These are phyloP conservation scores for Torymus auratus DNA, from an alignment of 2,888 invertebrate species.

Conservation along the genomic window DNA sequence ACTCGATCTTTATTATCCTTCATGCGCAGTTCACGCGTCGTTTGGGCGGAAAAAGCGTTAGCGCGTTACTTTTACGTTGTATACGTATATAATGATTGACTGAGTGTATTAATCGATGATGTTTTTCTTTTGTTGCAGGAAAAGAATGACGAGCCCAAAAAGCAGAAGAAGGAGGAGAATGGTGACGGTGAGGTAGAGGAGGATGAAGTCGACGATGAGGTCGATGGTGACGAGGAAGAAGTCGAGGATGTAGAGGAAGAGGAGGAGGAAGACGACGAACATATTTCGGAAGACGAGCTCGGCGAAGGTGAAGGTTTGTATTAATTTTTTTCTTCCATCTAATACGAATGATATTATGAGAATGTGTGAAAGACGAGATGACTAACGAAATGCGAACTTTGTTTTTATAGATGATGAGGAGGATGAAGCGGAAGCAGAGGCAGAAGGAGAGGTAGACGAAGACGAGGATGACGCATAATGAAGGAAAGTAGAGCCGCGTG, in stretches of 20 bases:
- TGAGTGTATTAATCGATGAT: background rate
- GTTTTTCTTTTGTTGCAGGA: conserved; percentile 77
- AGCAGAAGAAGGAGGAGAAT: conserved; percentile 88
- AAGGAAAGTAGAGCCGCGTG: conserved; percentile 69
- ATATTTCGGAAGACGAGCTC: conserved; percentile 79
- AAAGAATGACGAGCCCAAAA: conserved; percentile 86
- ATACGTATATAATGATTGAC: background rate
- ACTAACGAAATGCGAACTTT: background rate
- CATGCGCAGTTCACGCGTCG: background rate
- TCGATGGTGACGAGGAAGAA: conserved; percentile 82
- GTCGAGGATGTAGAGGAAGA: conserved; percentile 83
- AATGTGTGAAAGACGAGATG: background rate
- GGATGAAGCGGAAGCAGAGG: conserved; percentile 71
- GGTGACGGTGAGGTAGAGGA: conserved; percentile 83
- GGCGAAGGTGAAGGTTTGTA: conserved; percentile 71
- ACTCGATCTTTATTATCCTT: conserved; percentile 20
- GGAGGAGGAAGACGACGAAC: conserved; percentile 83
- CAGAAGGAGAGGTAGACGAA: conserved; percentile 70
- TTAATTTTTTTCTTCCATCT: background rate
- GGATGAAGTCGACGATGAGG: conserved; percentile 81
- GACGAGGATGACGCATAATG: conserved; percentile 76
- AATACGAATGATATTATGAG: background rate
- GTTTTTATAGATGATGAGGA: conserved; percentile 72
- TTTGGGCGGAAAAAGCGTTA: background rate
- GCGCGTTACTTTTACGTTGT: background rate